Evolutionary conservation across 2,797 vertebrate genomes (phyloP), one percentile per base, ranked within the genome.

Genomic region (Chromis chromis): DNA sequence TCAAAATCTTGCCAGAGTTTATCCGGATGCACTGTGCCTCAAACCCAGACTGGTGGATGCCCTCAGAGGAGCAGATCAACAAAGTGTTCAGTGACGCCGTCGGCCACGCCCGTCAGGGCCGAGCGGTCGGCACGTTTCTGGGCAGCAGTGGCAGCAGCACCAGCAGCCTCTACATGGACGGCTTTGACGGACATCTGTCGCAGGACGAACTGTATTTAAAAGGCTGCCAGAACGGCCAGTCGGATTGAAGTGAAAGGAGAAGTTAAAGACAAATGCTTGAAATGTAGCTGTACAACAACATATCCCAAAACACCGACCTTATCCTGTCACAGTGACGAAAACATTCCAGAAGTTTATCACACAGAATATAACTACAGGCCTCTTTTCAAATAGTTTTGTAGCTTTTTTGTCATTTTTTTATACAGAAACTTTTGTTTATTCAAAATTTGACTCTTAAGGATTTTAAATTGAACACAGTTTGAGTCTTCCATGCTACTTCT

Each of bases 1-100:
- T 52, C 0, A 0, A 27, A 60, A 50, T 73, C 46, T 77, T 10
- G 58, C 65, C 95, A 99, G 98, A 99, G 91, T 99, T 99, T 93
- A 99, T 99, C 95, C 97, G 98, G 91, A 98, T 99, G 97, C 98
- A 99, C 77, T 99, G 98, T 84, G 97, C 96, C 78, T 99, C 98
- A 86, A 99, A 99, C 92, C 97, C 95, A 0, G 98, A 99, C 92
- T 99, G 98, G 98, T 99, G 98, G 98, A 99, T 99, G 98, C 98
- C 98, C 0, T 99, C 98, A 0, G 98, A 99, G 84, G 98, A 99
- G 92, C 98, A 99, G 91, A 99, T 99, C 81, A 99, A 99, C 94
- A 99, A 99, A 84, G 98, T 99, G 42, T 99, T 99, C 95, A 99
- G 98, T 1, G 98, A 99, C 0, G 98, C 98, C 0, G 98, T 99